These are phyloP conservation scores for Callionymus lyra DNA, from an alignment of 2,113 vertebrate species.

Conservation along the genomic window DNA sequence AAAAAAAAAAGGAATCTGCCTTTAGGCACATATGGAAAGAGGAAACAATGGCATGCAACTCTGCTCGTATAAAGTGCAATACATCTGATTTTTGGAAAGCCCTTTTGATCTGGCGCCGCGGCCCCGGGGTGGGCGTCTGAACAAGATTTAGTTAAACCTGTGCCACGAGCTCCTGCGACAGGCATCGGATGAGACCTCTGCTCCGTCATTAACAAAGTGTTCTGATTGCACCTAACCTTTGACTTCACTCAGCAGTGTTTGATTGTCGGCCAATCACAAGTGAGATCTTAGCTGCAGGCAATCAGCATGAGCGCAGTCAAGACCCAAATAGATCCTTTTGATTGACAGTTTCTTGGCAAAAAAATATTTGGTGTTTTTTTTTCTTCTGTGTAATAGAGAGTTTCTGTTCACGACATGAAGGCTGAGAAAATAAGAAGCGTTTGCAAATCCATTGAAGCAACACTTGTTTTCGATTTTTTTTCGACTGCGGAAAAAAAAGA, in stretches of 20 bases:
- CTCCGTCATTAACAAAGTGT: slow-evolving; percentile 38
- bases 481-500: no score
- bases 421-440: no score
- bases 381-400: slow-evolving; percentile 7
- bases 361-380: slow-evolving; percentile 8
- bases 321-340: slow-evolving; percentile 33
- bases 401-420: not conserved
- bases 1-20: slow-evolving; percentile 22
- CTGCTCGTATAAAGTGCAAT: slow-evolving; percentile 14
- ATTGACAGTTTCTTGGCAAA: slow-evolving; percentile 7
- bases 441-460: no score
- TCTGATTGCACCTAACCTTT: slow-evolving; percentile 49
- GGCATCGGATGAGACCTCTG: slow-evolving; percentile 32
- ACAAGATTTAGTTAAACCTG: slow-evolving; percentile 14
- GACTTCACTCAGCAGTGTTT: slow-evolving; percentile 31
- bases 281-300: slow-evolving; percentile 28
- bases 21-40: slow-evolving; percentile 23
- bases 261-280: slow-evolving; percentile 46
- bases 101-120: slow-evolving; percentile 13
- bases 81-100: not conserved
- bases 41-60: slow-evolving; percentile 9
- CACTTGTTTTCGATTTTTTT: no score
- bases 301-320: slow-evolving; percentile 21
- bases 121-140: slow-evolving; percentile 11
- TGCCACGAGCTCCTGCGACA: slow-evolving; percentile 20